Evolutionary conservation across 2,113 vertebrate genomes (phyloP).

Genomic region (Promerops cafer): DNA sequence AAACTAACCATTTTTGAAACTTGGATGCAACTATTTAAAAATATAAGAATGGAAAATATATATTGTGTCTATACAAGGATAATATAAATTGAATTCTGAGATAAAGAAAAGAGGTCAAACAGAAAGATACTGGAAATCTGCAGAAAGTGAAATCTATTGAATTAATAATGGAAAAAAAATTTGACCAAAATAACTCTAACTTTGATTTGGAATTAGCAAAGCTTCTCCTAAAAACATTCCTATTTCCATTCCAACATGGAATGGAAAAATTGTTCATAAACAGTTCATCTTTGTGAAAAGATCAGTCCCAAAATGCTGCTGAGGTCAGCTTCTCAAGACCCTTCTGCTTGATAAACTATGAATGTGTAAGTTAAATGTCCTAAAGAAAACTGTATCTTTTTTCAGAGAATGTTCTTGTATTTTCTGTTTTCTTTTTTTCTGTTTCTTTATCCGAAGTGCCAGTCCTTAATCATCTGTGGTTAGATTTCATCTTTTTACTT

Average conservation of each 20-base stretch:
- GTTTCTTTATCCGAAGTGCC: neutral
- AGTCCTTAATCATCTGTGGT: neutral
- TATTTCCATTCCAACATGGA: neutral
- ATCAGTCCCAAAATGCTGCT: neutral
- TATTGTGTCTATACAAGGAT: neutral
- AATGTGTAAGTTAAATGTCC: neutral
- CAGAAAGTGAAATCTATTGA: neutral
- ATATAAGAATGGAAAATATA: neutral
- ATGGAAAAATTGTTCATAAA: neutral
- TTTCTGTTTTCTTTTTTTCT: neutral
- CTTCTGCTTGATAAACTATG: neutral
- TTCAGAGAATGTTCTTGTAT: neutral
- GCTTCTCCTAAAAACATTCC: neutral
- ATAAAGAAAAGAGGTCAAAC: neutral
- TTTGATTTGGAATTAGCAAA: neutral
- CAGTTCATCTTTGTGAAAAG: neutral
- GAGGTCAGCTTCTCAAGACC: neutral
- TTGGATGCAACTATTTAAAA: neutral
- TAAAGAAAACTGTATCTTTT: neutral
- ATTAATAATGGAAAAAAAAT: neutral
- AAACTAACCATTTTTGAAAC: neutral
- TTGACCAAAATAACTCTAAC: neutral
- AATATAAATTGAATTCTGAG: neutral
- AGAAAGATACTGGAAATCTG: neutral
- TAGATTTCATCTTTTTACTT: neutral